Conservation (phyloP, 2,888 invertebrate species). For the Pimpla rufipes region DNA sequence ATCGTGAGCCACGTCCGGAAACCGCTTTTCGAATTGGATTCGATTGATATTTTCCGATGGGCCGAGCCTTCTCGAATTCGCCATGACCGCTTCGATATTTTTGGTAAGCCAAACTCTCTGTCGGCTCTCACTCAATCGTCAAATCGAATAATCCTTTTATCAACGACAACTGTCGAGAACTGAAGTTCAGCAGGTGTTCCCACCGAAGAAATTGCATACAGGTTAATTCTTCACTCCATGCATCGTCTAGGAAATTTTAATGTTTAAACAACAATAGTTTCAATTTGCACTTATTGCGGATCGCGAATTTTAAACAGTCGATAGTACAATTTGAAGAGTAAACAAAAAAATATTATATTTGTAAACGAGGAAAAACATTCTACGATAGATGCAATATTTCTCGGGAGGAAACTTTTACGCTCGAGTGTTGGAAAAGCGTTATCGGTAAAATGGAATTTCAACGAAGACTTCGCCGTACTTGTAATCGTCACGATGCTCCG, state of each 20-base stretch:
- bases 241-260: background rate
- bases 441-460: slow-evolving; percentile 46
- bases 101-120: slow-evolving; percentile 62
- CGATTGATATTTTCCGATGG: slow-evolving; percentile 79
- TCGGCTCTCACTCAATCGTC: slow-evolving; percentile 50
- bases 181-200: background rate
- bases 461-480: slow-evolving; percentile 37
- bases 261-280: background rate
- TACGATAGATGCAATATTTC: background rate
- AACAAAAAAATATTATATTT: background rate
- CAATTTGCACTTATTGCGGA: background rate
- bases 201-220: background rate
- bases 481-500: background rate
- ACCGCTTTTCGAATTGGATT: slow-evolving; percentile 80
- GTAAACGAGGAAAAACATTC: background rate
- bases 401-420: background rate
- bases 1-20: slow-evolving; percentile 76
- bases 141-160: slow-evolving; percentile 66
- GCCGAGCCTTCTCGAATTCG: slow-evolving; percentile 71
- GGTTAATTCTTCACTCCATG: background rate
- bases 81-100: slow-evolving; percentile 74
- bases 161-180: slow-evolving; percentile 39
- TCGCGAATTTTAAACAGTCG: background rate
- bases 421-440: slow-evolving; percentile 16
- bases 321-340: background rate